Base-by-base conservation (phyloP, 2,113 vertebrate genomes). In the Peucedramus taeniatus region DNA sequence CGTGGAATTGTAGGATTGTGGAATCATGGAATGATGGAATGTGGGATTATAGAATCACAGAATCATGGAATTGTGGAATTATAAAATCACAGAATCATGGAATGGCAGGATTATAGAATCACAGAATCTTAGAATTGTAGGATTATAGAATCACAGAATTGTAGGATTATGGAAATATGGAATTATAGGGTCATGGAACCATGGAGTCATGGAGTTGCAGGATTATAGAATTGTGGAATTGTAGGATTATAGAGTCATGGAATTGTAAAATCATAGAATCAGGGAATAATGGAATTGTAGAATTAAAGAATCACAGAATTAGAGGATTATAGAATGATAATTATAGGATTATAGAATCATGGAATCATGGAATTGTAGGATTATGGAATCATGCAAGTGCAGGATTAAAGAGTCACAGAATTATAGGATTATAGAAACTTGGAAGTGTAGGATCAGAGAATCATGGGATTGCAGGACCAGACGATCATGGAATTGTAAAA, bases 111-210 rank as follows among this genome's bases (percentile, higher is more conserved):
- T 12, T 1, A 7, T 2, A 1, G 8, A 14, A 26, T 7, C 2
- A 7, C 1, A 2, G 7, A 21, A 21, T 6, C 2, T 2, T 14
- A 7, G 42, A 24, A 28, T 18, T 22, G 2, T 0, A 0, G 24
- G 6, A 18, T 26, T 3, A 4, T 7, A 3, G 4, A 28, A 45
- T 6, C 3, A 13, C 1, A 0, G n/a, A 23, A 30, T 14, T 4
- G 2, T 13, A 15, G 27, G 6, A 13, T 23, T 12, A 9, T 10
- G 9, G 33, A 19, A 35, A 14, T 6, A 35, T 7, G 2, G 31
- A 35, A 35, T 4, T 4, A 1, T 3, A 2, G 28, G 8, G 42
- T 42, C 5, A 8, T 5, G 9, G 15, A 13, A 23, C 13, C 4
- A 3, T 7, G 3, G 37, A 26, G 13, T 53, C 3, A 3, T 28